phyloP scores from a whole-genome alignment of 2,888 invertebrate genomes.

The Bursaphelenchus okinawaensis region DNA sequence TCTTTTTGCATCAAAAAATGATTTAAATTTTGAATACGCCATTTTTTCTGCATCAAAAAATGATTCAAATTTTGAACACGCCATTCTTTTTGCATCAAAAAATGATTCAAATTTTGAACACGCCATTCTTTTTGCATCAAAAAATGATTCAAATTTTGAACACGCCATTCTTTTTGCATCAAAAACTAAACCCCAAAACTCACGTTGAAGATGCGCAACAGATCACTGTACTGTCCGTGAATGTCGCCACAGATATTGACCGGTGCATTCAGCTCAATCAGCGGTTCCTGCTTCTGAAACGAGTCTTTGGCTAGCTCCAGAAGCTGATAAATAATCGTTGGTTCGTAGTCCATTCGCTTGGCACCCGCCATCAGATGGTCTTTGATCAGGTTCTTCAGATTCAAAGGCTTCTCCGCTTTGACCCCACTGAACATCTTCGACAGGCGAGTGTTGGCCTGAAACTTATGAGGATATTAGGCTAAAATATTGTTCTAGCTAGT shows the following conservation, averaged over 20 bases:
- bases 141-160: too few relatives aligned
- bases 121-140: too few relatives aligned
- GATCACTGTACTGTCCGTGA: constrained; percentile 21
- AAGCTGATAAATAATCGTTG: constrained; percentile 13
- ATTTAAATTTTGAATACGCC: too few relatives aligned
- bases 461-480: too few relatives aligned
- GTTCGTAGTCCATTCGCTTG: constrained; percentile 20
- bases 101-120: too few relatives aligned
- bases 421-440: too few relatives aligned
- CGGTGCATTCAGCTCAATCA: constrained; percentile 19
- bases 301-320: constrained; percentile 19
- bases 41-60: too few relatives aligned
- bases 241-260: constrained; percentile 25
- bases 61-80: too few relatives aligned
- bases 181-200: background rate
- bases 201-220: constrained; percentile 24
- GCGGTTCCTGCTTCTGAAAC: constrained; percentile 16
- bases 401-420: constrained; percentile 1
- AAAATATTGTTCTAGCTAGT: too few relatives aligned
- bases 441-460: background rate
- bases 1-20: too few relatives aligned
- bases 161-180: too few relatives aligned
- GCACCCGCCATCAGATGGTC: constrained; percentile 20
- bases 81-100: too few relatives aligned
- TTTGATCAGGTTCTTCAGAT: constrained; percentile 16